Percentiles rank a stretch among this genome's conserved stretches.
Conservation (phyloP, 2,888 invertebrate species). For the Malthinus seriepunctatus region DNA sequence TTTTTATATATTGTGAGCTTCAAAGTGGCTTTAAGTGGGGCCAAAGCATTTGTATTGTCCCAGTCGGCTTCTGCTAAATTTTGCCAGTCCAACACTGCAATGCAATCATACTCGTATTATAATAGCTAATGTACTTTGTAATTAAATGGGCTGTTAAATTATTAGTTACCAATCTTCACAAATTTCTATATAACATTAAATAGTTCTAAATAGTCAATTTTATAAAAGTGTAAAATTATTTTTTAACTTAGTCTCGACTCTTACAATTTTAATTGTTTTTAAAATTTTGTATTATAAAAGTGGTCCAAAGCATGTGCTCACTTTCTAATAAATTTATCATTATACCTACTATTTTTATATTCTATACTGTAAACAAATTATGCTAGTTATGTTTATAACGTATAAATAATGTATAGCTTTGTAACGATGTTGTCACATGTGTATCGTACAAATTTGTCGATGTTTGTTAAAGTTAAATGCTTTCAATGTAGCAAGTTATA, state of each 20-base stretch:
- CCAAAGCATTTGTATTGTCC: no score
- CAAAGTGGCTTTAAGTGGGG: no score
- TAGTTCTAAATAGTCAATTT: background rate
- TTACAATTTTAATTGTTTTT: background rate
- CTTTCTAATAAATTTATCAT: constrained; percentile 9
- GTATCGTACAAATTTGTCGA: background rate
- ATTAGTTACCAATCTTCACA: no score
- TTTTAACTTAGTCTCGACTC: background rate
- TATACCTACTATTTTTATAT: constrained; percentile 12
- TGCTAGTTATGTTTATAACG: background rate
- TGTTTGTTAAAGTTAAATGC: constrained; percentile 10
- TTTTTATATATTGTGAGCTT: no score
- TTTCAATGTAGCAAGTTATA: constrained; percentile 19
- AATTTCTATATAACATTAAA: no score
- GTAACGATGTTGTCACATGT: constrained; percentile 1
- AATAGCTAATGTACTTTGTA: no score
- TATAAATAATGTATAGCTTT: constrained; percentile 3
- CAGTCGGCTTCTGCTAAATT: no score
- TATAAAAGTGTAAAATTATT: background rate
- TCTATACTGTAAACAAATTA: constrained; percentile 1
- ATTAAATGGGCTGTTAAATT: no score
- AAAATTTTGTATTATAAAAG: background rate
- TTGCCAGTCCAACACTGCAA: no score
- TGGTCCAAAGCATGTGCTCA: constrained; percentile 9
- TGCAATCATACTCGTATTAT: no score